These are phyloP conservation scores for Falco cherrug DNA, from an alignment of 2,797 vertebrate genomes.

Conservation along the genomic window DNA sequence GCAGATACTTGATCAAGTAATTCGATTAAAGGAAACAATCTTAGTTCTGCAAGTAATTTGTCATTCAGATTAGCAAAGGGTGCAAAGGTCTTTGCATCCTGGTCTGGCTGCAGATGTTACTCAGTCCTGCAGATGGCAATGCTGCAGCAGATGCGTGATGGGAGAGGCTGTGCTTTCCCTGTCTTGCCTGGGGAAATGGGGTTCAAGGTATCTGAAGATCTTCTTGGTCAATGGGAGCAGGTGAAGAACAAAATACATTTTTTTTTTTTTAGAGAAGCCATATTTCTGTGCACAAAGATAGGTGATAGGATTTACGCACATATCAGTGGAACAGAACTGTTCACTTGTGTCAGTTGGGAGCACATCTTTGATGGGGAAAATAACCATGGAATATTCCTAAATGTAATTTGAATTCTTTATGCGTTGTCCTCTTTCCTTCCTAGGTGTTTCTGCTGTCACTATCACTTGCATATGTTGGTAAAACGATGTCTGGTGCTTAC, in stretches of 20 bases:
- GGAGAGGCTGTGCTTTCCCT: background rate
- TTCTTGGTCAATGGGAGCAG: background rate
- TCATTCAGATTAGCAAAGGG: background rate
- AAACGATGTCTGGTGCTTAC: constrained; percentile 87
- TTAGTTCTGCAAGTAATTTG: background rate
- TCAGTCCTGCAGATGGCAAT: constrained; percentile 50
- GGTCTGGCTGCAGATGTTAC: background rate
- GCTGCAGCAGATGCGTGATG: background rate
- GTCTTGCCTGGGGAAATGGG: background rate
- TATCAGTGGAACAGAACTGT: background rate
- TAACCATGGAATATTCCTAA: background rate
- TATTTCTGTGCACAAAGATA: background rate
- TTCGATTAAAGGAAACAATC: accelerated
- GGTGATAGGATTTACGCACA: background rate
- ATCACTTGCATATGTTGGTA: constrained; percentile 87
- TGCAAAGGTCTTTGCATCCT: background rate
- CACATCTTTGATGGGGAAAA: background rate
- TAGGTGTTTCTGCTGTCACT: constrained; percentile 89
- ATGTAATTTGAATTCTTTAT: background rate
- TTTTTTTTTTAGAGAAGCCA: background rate
- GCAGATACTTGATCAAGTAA: background rate
- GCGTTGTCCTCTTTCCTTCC: background rate
- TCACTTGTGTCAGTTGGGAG: background rate
- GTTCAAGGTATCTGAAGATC: background rate
- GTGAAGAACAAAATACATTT: background rate